These are phyloP conservation scores for Choreutis nemorana DNA, from an alignment of 2,888 invertebrate genomes.

Conservation along the genomic window DNA sequence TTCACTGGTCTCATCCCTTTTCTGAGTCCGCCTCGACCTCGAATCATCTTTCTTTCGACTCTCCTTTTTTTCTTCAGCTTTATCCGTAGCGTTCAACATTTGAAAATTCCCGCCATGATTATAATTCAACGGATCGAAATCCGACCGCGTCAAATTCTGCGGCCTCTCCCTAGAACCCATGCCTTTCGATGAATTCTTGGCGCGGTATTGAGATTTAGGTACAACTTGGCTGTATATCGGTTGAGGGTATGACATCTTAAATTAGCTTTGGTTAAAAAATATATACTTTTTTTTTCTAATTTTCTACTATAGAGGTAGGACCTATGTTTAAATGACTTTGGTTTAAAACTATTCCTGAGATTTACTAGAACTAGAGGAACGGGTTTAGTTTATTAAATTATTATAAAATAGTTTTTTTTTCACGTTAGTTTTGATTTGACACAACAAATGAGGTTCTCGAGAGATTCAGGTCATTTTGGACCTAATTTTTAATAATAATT, in stretches of 20 bases:
- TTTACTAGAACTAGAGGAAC: conserved; percentile 52
- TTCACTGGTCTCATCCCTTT: conserved; percentile 30
- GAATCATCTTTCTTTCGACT: conserved; percentile 27
- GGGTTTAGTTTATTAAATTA: too few relatives aligned
- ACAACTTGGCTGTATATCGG: conserved; percentile 62
- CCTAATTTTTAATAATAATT: conserved; percentile 1
- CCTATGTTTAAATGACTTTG: conserved; percentile 32
- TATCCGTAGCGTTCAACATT: conserved; percentile 27
- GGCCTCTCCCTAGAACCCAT: conserved; percentile 19
- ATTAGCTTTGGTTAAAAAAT: conserved; percentile 50
- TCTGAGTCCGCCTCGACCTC: conserved; percentile 25
- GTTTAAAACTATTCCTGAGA: conserved; percentile 50
- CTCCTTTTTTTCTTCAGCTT: conserved; percentile 29
- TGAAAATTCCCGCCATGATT: conserved; percentile 61
- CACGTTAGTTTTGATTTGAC: conserved; percentile 6
- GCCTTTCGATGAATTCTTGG: conserved; percentile 25
- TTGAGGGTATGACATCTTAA: conserved; percentile 55
- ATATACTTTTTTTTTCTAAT: conserved; percentile 15
- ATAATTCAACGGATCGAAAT: conserved; percentile 73
- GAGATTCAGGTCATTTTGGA: conserved; percentile 7
- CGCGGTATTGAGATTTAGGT: conserved; percentile 45
- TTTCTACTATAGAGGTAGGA: conserved; percentile 15
- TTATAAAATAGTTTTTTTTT: conserved; percentile 8
- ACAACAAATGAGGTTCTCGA: conserved; percentile 6
- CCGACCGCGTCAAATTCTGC: conserved; percentile 40